Base-by-base conservation (phyloP, 2,888 invertebrate genomes). In the Gymnocheta viridis region DNA sequence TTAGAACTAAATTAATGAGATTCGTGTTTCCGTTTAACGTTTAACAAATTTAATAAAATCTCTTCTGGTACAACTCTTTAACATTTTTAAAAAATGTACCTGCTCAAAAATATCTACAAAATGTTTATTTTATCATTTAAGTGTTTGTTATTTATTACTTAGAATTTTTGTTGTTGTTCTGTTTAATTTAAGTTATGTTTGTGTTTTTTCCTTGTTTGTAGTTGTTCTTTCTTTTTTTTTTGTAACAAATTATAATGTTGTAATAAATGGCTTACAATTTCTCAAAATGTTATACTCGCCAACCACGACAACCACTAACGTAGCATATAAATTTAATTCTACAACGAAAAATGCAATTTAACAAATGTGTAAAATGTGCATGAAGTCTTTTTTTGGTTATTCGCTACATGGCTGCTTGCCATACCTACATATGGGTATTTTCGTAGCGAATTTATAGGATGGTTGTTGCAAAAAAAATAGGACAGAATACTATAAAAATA, bases 251-350 rank as follows among this genome's bases (percentile, higher is more conserved):
- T 84, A 84, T 84, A 84, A 84, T 84, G 81, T 54, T 77, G 77
- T 84, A 84, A 84, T 73, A 84, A 81, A 84, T 84, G 77, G 84
- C 72, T 77, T 69, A 81, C 76, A 84, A 84, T 84, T 84, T 84
- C 77, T 84, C 84, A 84, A 77, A 84, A 77, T 84, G 81, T 81
- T 84, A 81, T 81, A 77, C 77, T 56, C 84, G 73, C 77, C 84
- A 81, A 81, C 84, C 84, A 84, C 84, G 84, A 73, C 77, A 84
- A 84, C 84, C 84, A 73, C 80, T 84, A 81, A 81, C 84, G 77
- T 81, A 62, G 73, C 72, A 81, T 77, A 84, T 84, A 84, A 84
- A 84, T 84, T 84, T 77, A 84, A 77, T 84, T 81, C 72, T 67
- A 73, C 81, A 73, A 69, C 81, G 54, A 81, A 84, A 84, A 84